phyloP scores from a whole-genome alignment of 2,888 invertebrate genomes.

The Protodeltote pygarga region DNA sequence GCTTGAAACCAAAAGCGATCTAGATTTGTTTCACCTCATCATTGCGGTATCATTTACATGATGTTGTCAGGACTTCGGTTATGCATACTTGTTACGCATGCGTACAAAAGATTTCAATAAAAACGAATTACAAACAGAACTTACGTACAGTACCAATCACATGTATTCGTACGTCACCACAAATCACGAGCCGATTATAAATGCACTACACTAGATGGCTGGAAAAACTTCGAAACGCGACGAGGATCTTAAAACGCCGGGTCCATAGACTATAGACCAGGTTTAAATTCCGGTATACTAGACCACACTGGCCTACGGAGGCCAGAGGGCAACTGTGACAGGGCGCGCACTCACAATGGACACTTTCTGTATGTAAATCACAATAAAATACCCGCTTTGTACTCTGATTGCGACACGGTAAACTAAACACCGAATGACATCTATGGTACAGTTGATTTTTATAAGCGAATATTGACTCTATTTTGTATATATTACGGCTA shows the following conservation, averaged over 20 bases:
- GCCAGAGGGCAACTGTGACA: conserved; percentile 81
- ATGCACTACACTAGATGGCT: conserved; percentile 31
- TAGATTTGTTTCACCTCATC: no score
- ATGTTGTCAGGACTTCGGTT: no score
- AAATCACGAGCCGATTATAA: conserved; percentile 6
- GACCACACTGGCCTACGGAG: conserved; percentile 69
- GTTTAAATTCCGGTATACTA: conserved; percentile 53
- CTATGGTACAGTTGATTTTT: conserved; percentile 60
- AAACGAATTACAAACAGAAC: conserved; percentile 17
- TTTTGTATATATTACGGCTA: conserved; percentile 31
- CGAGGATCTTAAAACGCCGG: not conserved
- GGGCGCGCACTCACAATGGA: conserved; percentile 76
- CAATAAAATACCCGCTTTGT: conserved; percentile 85
- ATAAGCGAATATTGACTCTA: conserved; percentile 58
- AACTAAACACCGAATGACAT: conserved; percentile 76
- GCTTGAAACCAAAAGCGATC: no score
- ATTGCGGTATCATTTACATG: no score
- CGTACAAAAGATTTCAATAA: conserved; percentile 8
- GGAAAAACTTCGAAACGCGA: conserved; percentile 48
- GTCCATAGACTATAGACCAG: conserved; percentile 21
- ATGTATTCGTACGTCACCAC: conserved; percentile 13
- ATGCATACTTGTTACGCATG: no score
- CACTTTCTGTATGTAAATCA: conserved; percentile 83
- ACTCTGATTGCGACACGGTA: conserved; percentile 82
- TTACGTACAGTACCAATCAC: conserved; percentile 24